A percentile compares a stretch with the other conserved stretches of the same genome.
Conservation (phyloP, 1,140 invertebrate species). For the Camponotus vicinus region DNA sequence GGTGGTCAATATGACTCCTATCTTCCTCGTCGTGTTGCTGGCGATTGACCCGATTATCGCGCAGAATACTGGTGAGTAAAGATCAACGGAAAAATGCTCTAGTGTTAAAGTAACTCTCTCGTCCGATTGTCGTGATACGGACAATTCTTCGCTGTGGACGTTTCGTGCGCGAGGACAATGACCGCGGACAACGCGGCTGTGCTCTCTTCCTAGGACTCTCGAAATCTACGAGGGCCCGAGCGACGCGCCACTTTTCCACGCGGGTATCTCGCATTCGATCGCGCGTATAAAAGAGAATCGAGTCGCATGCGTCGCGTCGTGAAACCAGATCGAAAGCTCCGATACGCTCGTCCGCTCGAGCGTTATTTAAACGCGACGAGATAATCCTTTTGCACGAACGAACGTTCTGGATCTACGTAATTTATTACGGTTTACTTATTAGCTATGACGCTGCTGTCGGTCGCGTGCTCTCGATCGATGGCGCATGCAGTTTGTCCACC, state of each 20-base stretch:
- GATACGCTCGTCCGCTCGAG: conserved; percentile 40
- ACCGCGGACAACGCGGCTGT: background rate
- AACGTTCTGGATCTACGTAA: conserved; percentile 45
- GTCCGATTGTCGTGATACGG: background rate
- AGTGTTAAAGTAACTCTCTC: conserved; percentile 20
- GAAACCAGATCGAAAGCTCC: conserved; percentile 52
- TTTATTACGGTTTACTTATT: conserved; percentile 62
- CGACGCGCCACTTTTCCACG: conserved; percentile 38
- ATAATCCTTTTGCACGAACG: conserved; percentile 51
- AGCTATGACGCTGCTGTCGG: conserved; percentile 32
- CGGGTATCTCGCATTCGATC: conserved; percentile 29
- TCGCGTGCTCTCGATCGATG: conserved; percentile 25
- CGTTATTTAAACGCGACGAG: conserved; percentile 58
- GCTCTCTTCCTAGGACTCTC: conserved; percentile 21
- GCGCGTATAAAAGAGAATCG: conserved; percentile 61
- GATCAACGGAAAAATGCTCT: conserved; percentile 67
- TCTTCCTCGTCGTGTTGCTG: conserved; percentile 86
- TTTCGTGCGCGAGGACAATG: conserved; percentile 26
- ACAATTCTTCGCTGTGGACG: conserved; percentile 9
- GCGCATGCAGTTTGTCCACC: background rate
- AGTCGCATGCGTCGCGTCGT: conserved; percentile 47
- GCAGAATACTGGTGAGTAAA: conserved; percentile 85
- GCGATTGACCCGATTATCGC: conserved; percentile 85
- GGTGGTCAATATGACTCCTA: conserved; percentile 86
- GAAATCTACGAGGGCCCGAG: conserved; percentile 39